A percentile compares a stretch with the other conserved stretches of the same genome.
Evolutionary conservation across 2,797 vertebrate genomes (phyloP).

Genomic region (Peromyscus melanophrys): DNA sequence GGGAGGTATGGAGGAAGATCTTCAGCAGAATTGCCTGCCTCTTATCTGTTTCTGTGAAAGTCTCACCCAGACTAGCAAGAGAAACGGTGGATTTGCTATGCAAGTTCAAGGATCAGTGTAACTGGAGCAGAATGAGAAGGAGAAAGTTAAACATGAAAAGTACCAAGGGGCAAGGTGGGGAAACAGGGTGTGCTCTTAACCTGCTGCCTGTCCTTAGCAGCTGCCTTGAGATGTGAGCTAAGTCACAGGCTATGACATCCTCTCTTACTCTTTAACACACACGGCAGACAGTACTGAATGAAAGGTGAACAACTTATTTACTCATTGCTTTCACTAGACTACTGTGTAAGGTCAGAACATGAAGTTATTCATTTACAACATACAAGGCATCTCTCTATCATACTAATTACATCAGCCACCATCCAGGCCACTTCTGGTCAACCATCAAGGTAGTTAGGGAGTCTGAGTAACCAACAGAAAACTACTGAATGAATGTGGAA

Average conservation of each 20-base stretch:
- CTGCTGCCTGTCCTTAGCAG: not conserved
- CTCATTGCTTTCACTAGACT: not conserved
- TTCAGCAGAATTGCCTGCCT: too few relatives aligned
- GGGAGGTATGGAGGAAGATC: too few relatives aligned
- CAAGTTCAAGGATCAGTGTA: not conserved
- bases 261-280: not conserved
- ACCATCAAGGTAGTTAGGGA: conserved; percentile 59
- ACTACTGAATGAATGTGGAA: not conserved
- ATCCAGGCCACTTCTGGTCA: conserved; percentile 36
- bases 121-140: not conserved
- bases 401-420: conserved; percentile 63
- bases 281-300: not conserved
- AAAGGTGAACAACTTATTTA: conserved; percentile 63
- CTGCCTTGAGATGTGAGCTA: not conserved
- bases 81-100: not conserved
- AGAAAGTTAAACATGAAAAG: not conserved
- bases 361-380: conserved; percentile 67
- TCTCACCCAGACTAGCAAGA: not conserved
- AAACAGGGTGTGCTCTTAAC: not conserved
- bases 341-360: conserved; percentile 47
- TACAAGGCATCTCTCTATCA: conserved; percentile 55
- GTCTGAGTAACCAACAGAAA: conserved; percentile 70
- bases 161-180: not conserved
- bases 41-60: not conserved
- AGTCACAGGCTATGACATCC: not conserved